Evolutionary conservation across 2,113 vertebrate species (phyloP).

Genomic region (Heterocephalus glaber): DNA sequence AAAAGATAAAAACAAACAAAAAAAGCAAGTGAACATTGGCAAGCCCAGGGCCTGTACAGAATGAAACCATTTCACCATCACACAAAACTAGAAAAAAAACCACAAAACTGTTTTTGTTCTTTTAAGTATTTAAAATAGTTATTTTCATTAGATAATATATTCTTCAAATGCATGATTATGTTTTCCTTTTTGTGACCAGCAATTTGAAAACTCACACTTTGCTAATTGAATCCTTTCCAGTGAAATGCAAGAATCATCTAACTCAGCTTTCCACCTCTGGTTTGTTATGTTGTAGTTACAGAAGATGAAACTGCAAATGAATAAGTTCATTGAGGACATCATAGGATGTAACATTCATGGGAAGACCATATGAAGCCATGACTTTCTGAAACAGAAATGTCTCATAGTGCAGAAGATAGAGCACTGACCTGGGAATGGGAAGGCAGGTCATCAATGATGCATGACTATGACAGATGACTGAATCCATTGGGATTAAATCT

Average conservation of each 20-base stretch:
- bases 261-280: not conserved
- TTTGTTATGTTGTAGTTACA: not conserved
- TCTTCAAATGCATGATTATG: not conserved
- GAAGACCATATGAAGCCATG: not conserved
- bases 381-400: not conserved
- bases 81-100: not conserved
- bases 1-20: not conserved
- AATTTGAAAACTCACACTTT: not conserved
- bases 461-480: not conserved
- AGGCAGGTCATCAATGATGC: not conserved
- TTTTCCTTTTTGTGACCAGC: not conserved
- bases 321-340: not conserved
- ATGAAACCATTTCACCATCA: not conserved
- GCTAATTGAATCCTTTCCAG: not conserved
- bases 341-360: not conserved
- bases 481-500: not conserved
- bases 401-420: not conserved
- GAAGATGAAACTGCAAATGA: conserved; percentile 10
- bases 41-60: not conserved
- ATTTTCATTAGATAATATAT: conserved; percentile 12
- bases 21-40: not conserved
- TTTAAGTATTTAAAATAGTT: not conserved
- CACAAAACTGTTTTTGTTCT: not conserved
- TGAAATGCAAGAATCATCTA: not conserved
- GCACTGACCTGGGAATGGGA: not conserved